Base-by-base conservation (phyloP, 2,113 vertebrate species). In the Alligator mississippiensis region DNA sequence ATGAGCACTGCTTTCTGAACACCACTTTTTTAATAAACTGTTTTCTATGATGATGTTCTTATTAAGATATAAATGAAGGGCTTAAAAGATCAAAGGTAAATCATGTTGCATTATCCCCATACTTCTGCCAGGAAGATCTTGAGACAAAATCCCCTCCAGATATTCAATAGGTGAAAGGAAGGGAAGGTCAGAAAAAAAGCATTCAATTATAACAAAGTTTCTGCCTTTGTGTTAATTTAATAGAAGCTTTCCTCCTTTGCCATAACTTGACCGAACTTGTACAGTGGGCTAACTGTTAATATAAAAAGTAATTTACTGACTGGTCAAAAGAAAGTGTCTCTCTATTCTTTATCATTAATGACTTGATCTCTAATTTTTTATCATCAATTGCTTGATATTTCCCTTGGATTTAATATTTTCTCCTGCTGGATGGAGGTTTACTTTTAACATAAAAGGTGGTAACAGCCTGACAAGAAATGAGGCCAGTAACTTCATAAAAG, bases 391-490 rank as follows among this genome's bases (percentile, higher is more conserved):
- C 62, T 22, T 86, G 27, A 28, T 55, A 82, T 76, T 75, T 88
- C 59, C 27, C 64, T 64, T 47, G 38, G 14, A 9, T 70, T 34
- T 70, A 70, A 30, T 88, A 62, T 82, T 66, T 24, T 74, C 57
- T 66, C 30, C 38, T 47, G 38, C 75, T 86, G 77, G 17, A 74
- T 6, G 55, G 64, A 89, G 47, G 75, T 66, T 84, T 92, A 72
- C 63, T 16, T 90, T 93, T 81, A 81, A 95, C 93, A 89, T 77
- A 82, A 95, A 93, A 92, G 59, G 34, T 89, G 59, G 70, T 91
- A 60, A 59, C 80, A 92, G 30, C 19, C 66, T 92, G 78, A 78
- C 64, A 63, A 62, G 58, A 86, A 28, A 75, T 55, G 82, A 93
- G 76, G 89, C 94, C 90, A 88, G 77, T 21, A 27, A 94, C 91